Evolutionary conservation across 2,797 vertebrate genomes (phyloP), one percentile per base, ranked within the genome.

Genomic region (Simalia tracyae): DNA sequence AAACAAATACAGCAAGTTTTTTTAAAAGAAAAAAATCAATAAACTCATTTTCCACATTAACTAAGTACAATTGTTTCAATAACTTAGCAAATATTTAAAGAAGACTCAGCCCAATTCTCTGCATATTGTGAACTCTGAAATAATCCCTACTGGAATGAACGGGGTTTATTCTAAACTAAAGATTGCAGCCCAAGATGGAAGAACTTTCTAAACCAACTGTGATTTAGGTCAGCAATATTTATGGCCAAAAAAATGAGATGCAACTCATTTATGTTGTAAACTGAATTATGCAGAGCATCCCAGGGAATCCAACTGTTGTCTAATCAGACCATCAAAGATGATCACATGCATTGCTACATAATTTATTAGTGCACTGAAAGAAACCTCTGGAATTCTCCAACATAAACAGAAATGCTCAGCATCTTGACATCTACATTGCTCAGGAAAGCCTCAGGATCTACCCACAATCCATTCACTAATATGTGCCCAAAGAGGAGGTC

Each of bases 311-410:
- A 26, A 15, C 2, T 57, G 59, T 5, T 92, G 84, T 50, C 60
- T n/a, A 31, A 56, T 63, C 56, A 61, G 61, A 60, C 42, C 60
- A 66, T 50, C 26, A 56, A 87, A 84, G n/a, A 31, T 54, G 54
- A 56, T 54, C n/a, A 87, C 22, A 84, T 54, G 42, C 46, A 87
- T 19, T 14, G n/a, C 31, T 66, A 54, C 68, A 68, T 56, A 87
- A 54, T 57, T 92, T 76, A 92, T 91, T 95, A 68, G 84, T 46
- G 3, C 5, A 31, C 61, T 4, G 6, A 56, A 89, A 72, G 84
- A 87, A 68, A 76, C 84, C 64, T 66, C 81, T 3, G 68, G 84
- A 93, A 94, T 94, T 91, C 90, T 94, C 91, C 92, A 91, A 90
- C 56, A n/a, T 81, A 86, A 46, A 86, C 66, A 89, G 31, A 54